Evolutionary conservation across 2,888 invertebrate species (phyloP), one percentile per base, ranked within the genome.

Genomic region (Drosophila nr. perissopoda): DNA sequence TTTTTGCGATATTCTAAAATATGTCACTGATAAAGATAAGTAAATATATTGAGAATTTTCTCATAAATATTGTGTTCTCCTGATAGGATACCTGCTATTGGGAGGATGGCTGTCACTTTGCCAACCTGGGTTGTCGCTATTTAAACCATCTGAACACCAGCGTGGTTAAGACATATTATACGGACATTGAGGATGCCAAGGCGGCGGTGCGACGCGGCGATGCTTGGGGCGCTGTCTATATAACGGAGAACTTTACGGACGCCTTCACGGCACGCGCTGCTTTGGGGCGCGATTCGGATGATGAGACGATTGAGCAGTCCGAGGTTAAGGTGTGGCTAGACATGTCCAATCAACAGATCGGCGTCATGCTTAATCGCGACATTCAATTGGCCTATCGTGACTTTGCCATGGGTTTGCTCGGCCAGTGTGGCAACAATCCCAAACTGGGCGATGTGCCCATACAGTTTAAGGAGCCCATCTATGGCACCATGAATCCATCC

Each of bases 321-420:
- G 97, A 97, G 92, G 96, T 98, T 70, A 95, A 97, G 90, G 97
- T 98, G 61, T 97, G 97, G 96, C 95, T 98, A 69, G 98, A 98
- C 92, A 97, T 98, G 97, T 97, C 98, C 83, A 98, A 98, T 95
- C 98, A 99, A 92, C 98, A 98, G 94, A 98, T 99, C 85, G 97
- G 97, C 0, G 95, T 98, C 86, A 97, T 98, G 94, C 94, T 98
- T 56, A 97, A 97, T 92, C 94, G 97, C 71, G 97, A 97, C 91
- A 95, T 98, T 71, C 96, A 98, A 92, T 95, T 96, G 91, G 96
- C 97, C 0, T 98, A 98, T 93, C 94, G 98, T 91, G 96, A 96
- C 91, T 98, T 98, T 91, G 96, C 98, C 11, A 94, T 95, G 94
- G 94, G 95, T 67, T 93, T 98, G 59, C 93, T 98, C 2, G 93